phyloP scores from a whole-genome alignment of 2,888 invertebrate genomes.

The Lepidocyrtoides sp. region DNA sequence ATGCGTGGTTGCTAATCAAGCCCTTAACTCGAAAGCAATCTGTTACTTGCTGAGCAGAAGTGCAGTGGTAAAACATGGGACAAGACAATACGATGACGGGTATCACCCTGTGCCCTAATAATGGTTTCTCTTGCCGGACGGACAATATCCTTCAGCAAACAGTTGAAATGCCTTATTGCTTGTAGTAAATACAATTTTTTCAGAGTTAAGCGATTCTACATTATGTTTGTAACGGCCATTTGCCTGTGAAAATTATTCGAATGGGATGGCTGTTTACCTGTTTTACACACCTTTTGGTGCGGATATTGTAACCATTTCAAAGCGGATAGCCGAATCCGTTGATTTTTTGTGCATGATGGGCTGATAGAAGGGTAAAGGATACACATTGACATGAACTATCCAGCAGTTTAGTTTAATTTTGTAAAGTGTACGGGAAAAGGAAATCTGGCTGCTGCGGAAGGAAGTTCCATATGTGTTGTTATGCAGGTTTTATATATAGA shows the following conservation, averaged over 20 bases:
- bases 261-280: conserved; percentile 62
- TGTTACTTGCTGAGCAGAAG: background rate
- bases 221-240: too few relatives aligned
- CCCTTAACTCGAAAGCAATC: conserved; percentile 38
- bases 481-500: conserved; percentile 1
- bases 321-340: conserved; percentile 76
- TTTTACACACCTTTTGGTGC: conserved; percentile 60
- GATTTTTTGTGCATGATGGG: conserved; percentile 21
- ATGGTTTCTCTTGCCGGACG: conserved; percentile 51
- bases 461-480: conserved; percentile 69
- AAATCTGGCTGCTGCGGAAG: conserved; percentile 76
- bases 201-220: too few relatives aligned
- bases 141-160: conserved; percentile 44
- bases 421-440: conserved; percentile 61
- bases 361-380: background rate
- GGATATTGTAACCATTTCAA: conserved; percentile 72
- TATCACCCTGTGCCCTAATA: background rate
- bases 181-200: too few relatives aligned
- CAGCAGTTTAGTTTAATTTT: background rate
- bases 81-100: background rate
- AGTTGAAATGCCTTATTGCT: too few relatives aligned
- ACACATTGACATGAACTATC: background rate
- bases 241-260: conserved; percentile 43
- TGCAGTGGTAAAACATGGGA: background rate
- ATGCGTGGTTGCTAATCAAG: conserved; percentile 56